A percentile compares a stretch with the other conserved stretches of the same genome.
These are phyloP conservation scores for Maccullochella peelii DNA, from an alignment of 2,113 vertebrate genomes.

Conservation along the genomic window DNA sequence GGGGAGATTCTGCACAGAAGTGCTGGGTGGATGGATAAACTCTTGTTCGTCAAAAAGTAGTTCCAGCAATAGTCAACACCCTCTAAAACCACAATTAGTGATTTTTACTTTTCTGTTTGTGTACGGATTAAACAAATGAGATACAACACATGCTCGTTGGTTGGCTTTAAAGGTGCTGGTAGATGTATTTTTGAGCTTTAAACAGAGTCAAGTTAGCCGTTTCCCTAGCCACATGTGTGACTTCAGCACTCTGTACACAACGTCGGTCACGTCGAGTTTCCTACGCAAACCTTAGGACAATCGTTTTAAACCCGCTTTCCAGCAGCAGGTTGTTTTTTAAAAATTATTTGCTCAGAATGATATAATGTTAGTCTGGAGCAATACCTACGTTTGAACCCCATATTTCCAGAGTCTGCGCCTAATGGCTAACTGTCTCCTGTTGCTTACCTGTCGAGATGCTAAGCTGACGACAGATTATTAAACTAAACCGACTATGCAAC, in stretches of 20 bases:
- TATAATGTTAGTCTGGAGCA: too few relatives aligned
- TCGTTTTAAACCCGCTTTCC: too few relatives aligned
- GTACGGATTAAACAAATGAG: neutral
- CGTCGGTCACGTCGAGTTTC: too few relatives aligned
- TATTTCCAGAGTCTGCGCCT: too few relatives aligned
- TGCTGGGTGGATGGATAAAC: neutral
- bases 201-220: neutral
- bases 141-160: neutral
- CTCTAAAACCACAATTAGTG: too few relatives aligned
- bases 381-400: too few relatives aligned
- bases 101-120: too few relatives aligned
- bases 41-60: neutral
- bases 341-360: too few relatives aligned
- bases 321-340: too few relatives aligned
- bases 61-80: neutral
- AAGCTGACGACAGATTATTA: constrained; percentile 15
- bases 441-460: neutral
- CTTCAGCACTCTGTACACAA: neutral
- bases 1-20: neutral
- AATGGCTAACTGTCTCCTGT: neutral
- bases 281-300: too few relatives aligned
- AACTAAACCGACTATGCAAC: constrained; percentile 66
- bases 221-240: neutral
- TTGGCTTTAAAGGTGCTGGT: neutral
- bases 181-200: neutral